Percentiles rank a stretch among this genome's conserved stretches.
These are phyloP conservation scores for Diadegma fenestrale DNA, from an alignment of 2,888 invertebrate species.

Conservation along the genomic window DNA sequence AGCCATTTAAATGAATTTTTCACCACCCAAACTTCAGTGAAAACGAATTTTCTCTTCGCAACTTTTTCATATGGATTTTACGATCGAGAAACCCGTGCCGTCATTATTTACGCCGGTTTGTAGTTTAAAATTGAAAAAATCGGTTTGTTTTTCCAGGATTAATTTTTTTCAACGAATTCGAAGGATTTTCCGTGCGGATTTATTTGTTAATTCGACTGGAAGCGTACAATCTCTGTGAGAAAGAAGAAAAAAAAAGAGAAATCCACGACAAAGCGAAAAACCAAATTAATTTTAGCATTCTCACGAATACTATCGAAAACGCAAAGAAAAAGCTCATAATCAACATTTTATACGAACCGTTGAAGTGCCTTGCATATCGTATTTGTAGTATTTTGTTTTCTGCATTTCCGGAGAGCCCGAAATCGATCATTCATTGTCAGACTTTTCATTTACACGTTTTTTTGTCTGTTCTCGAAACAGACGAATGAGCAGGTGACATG, in stretches of 20 bases:
- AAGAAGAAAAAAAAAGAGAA: constrained; percentile 25
- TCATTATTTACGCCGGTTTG: no score
- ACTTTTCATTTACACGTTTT: constrained; percentile 21
- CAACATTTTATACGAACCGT: constrained; percentile 57
- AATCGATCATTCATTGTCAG: constrained; percentile 19
- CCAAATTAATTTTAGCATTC: constrained; percentile 43
- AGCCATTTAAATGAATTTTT: no score
- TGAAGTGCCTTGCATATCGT: constrained; percentile 63
- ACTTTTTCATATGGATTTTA: no score
- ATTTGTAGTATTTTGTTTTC: constrained; percentile 22
- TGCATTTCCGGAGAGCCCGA: constrained; percentile 18
- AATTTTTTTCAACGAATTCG: background rate
- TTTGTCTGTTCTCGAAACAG: constrained; percentile 20
- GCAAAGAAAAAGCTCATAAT: constrained; percentile 16
- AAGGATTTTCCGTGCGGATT: background rate
- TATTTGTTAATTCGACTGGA: background rate
- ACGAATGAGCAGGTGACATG: constrained; percentile 41
- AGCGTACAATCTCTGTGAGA: constrained; percentile 1
- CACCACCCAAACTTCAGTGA: no score
- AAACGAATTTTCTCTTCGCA: no score
- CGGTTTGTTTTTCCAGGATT: background rate
- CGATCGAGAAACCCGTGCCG: no score
- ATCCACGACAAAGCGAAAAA: constrained; percentile 39
- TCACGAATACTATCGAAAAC: constrained; percentile 12
- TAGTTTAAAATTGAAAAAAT: background rate